A percentile compares a stretch with the other conserved stretches of the same genome.
Evolutionary conservation across 30 jellyfish, hydroid and myxozoan species (phyloP).

Genomic region (Aurelia coerulea): DNA sequence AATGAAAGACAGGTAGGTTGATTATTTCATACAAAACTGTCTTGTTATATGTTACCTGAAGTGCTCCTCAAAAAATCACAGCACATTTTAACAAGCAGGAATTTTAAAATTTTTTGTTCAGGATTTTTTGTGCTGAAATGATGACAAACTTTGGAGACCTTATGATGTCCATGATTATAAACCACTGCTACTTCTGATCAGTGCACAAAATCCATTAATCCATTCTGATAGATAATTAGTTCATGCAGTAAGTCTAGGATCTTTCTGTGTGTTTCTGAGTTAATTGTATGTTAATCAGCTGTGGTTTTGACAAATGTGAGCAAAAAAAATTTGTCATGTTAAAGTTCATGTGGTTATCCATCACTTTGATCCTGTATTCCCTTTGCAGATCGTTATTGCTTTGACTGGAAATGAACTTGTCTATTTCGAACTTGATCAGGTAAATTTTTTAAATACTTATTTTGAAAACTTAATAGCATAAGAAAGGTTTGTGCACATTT

Average conservation of each 20-base stretch:
- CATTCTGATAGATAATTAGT: too few relatives aligned
- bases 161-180: constrained; percentile 42
- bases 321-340: too few relatives aligned
- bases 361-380: background rate
- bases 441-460: background rate
- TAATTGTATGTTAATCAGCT: too few relatives aligned
- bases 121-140: constrained; percentile 14
- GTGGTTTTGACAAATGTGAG: too few relatives aligned
- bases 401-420: constrained; percentile 98
- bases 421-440: constrained; percentile 97
- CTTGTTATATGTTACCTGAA: background rate
- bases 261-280: too few relatives aligned
- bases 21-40: background rate
- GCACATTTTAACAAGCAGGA: too few relatives aligned
- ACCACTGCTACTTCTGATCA: constrained; percentile 31
- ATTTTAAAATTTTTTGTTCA: too few relatives aligned
- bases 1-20: constrained; percentile 91
- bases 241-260: too few relatives aligned
- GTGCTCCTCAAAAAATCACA: background rate
- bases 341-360: too few relatives aligned
- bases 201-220: background rate
- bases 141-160: constrained; percentile 68
- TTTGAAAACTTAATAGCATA: too few relatives aligned
- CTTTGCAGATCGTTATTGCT: constrained; percentile 89
- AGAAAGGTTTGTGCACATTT: too few relatives aligned